These are phyloP conservation scores for Uromys caudimaculatus DNA, from an alignment of 2,797 vertebrate species.

Conservation along the genomic window DNA sequence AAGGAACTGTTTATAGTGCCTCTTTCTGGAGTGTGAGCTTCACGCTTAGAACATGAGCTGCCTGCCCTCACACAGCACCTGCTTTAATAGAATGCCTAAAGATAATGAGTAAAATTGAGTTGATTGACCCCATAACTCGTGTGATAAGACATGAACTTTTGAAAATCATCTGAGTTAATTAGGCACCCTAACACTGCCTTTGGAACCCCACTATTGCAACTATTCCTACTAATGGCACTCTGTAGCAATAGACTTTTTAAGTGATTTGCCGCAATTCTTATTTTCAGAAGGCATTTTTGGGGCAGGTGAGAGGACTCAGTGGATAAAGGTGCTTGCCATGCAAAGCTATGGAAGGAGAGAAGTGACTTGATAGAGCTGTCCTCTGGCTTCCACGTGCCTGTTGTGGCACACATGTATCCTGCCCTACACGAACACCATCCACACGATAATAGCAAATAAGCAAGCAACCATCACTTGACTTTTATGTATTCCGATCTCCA, in stretches of 20 bases:
- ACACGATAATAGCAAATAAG: not conserved
- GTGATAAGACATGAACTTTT: not conserved
- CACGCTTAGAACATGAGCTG: not conserved
- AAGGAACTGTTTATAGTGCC: slow-evolving; percentile 1
- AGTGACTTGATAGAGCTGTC: not conserved
- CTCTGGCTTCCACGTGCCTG: not conserved
- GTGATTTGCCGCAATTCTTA: not conserved
- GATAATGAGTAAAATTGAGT: not conserved
- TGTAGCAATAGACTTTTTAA: not conserved
- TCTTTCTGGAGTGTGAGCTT: not conserved
- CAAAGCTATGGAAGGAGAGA: not conserved
- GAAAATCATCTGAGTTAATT: slow-evolving; percentile 50
- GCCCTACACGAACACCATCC: not conserved
- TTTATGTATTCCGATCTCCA: not conserved
- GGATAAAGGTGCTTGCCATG: not conserved
- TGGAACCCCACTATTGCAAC: not conserved
- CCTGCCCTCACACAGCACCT: not conserved
- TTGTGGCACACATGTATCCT: not conserved
- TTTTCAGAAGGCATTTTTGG: not conserved
- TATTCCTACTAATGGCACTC: not conserved
- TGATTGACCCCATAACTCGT: slow-evolving; percentile 42
- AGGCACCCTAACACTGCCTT: slow-evolving; percentile 34
- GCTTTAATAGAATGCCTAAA: not conserved
- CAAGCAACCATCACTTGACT: not conserved
- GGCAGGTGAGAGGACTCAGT: no score